phyloP scores from a whole-genome alignment of 2,888 invertebrate genomes.

The Xestia ashworthii region DNA sequence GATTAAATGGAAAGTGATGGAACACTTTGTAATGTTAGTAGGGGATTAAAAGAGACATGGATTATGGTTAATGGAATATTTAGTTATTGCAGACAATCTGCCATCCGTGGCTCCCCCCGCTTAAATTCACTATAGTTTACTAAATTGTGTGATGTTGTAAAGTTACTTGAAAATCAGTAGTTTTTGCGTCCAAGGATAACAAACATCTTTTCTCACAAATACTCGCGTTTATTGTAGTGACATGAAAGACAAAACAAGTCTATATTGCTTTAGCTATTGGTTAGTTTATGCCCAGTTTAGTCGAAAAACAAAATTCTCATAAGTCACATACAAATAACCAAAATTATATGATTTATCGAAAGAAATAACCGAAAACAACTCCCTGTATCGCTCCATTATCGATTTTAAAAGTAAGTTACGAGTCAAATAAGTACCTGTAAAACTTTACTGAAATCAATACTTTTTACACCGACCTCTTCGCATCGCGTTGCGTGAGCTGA shows the following conservation, averaged over 20 bases:
- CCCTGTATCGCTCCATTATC: conserved; percentile 10
- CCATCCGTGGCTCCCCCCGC: not conserved
- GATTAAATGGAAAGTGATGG: conserved; percentile 15
- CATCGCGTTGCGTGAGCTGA: conserved; percentile 35
- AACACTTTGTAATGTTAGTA: conserved; percentile 13
- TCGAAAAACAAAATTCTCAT: not conserved
- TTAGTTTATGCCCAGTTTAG: not conserved
- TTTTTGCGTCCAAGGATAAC: not conserved
- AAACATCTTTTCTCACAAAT: not conserved
- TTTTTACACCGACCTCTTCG: conserved; percentile 38
- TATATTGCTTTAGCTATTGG: not conserved
- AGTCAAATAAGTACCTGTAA: conserved; percentile 25
- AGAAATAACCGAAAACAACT: not conserved
- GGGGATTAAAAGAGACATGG: not conserved
- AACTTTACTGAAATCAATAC: conserved; percentile 56
- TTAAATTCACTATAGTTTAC: not conserved
- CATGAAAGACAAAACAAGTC: not conserved
- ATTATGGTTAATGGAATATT: conserved; percentile 7
- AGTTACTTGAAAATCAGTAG: not conserved
- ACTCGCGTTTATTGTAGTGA: not conserved
- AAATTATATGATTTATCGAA: not conserved
- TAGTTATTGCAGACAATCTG: not conserved
- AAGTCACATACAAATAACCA: conserved; percentile 9
- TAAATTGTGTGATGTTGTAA: not conserved
- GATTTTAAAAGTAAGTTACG: conserved; percentile 28